Base-by-base conservation (phyloP, 2,113 vertebrate genomes). In the Gymnarchus niloticus region DNA sequence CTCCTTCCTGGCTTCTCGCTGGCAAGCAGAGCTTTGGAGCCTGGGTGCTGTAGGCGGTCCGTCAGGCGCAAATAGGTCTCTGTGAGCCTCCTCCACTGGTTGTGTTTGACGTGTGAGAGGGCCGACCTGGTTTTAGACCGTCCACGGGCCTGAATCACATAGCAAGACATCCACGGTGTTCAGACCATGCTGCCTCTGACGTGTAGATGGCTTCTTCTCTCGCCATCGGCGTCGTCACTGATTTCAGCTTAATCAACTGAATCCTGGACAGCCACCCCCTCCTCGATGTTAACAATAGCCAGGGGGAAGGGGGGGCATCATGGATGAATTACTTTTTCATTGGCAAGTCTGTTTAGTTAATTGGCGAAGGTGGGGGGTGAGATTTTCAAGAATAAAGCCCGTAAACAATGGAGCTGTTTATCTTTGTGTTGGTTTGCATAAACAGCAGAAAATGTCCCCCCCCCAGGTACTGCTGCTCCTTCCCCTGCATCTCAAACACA, bases 221-320 rank as follows among this genome's bases (percentile, higher is more conserved):
- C 25, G 76, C 59, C 49, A 61, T 83, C 23, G 56, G 46, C 23
- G 56, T 56, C 82, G 83, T 56, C 86, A 51, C 48, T 48, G 25
- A 48, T 81, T 73, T 37, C 56, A 83, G n/a, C 61, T 17, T 83
- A 86, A 33, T 83, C 25, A 83, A 46, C 25, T 61, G 80, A 12
- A 87, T 54, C 25, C 48, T 6, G 44, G 19, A 21, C 85, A 87
- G 88, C 21, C 83, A 83, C 56, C 52, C 44, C 57, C 82, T n/a
- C 21, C 10, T 17, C 82, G 2, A 9, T 17, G 0, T 17, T 83
- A 59, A 23, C 56, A 83, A 56, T 54, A 41, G 80, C 51, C 54
- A 49, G n/a, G 21, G 52, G 23, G 33, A 33, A 44, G 37, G 61
- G 61, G 25, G 4, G 61, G 61, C 82, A 59, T 59, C 33, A 56